Conservation (phyloP, 2,888 invertebrate genomes). For the Alsophila aescularia region DNA sequence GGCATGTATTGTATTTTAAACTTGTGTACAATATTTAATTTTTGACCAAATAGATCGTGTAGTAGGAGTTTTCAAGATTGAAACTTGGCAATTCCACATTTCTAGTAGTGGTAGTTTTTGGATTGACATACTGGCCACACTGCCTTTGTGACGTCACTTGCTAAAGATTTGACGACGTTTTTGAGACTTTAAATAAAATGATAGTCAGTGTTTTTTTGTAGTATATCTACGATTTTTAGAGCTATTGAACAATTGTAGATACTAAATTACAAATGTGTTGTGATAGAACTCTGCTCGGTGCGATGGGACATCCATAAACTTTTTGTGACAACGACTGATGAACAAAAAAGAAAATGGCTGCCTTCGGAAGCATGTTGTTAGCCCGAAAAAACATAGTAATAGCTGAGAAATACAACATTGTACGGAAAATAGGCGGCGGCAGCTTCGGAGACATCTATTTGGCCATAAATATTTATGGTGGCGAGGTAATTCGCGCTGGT, state of each 20-base stretch:
- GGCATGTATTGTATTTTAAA: no score
- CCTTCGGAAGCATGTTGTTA: constrained; percentile 69
- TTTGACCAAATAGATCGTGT: no score
- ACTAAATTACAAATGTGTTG: constrained; percentile 66
- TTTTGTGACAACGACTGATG: constrained; percentile 74
- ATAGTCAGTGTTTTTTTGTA: constrained; percentile 66
- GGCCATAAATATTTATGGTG: constrained; percentile 95
- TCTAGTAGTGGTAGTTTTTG: constrained; percentile 28
- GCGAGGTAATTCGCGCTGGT: constrained; percentile 87
- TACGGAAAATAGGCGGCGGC: constrained; percentile 99
- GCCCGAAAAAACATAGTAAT: constrained; percentile 78
- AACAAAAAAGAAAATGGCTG: constrained; percentile 80
- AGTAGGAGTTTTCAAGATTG: no score
- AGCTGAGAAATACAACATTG: constrained; percentile 96
- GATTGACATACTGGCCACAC: constrained; percentile 56
- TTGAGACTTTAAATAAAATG: constrained; percentile 70
- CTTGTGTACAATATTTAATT: no score
- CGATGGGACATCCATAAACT: constrained; percentile 69
- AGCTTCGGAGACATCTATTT: constrained; percentile 99
- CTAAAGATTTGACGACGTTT: constrained; percentile 75
- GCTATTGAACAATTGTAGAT: constrained; percentile 60
- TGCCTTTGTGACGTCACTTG: constrained; percentile 79
- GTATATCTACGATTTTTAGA: constrained; percentile 66
- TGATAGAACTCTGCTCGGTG: constrained; percentile 66
- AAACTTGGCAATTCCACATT: constrained; percentile 4